phyloP scores from a whole-genome alignment of 2,797 vertebrate species.

The Paramormyrops hopkinsi region DNA sequence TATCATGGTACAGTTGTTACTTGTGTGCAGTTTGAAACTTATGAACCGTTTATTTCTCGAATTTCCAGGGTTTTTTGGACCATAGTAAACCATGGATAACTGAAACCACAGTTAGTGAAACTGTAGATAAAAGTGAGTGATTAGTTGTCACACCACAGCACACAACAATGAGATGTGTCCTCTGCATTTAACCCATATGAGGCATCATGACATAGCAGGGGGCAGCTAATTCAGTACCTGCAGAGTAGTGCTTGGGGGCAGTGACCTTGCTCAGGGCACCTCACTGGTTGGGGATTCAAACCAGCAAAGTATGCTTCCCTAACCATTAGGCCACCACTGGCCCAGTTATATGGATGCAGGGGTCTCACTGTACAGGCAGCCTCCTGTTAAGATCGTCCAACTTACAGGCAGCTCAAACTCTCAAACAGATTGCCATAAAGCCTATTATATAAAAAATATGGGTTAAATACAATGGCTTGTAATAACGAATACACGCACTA shows the following conservation, averaged over 20 bases:
- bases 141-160: too few relatives aligned
- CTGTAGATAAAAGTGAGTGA: background rate
- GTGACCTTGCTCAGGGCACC: background rate
- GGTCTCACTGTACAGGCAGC: background rate
- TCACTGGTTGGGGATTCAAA: background rate
- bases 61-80: background rate
- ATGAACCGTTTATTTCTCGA: background rate
- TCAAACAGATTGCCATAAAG: background rate
- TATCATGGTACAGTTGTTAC: background rate
- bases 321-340: background rate
- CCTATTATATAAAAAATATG: background rate
- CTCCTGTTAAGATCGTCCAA: background rate
- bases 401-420: background rate
- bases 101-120: background rate
- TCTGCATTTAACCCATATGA: background rate
- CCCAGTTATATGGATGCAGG: background rate
- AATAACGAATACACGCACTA: background rate
- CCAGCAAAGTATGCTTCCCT: background rate
- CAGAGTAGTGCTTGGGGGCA: background rate
- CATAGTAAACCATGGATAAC: background rate
- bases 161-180: background rate
- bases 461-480: background rate
- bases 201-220: background rate
- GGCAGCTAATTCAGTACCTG: background rate
- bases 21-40: background rate